Percentiles rank a stretch among this genome's conserved stretches.
phyloP scores from a whole-genome alignment of 2,888 invertebrate genomes.

The Dusona sp. region DNA sequence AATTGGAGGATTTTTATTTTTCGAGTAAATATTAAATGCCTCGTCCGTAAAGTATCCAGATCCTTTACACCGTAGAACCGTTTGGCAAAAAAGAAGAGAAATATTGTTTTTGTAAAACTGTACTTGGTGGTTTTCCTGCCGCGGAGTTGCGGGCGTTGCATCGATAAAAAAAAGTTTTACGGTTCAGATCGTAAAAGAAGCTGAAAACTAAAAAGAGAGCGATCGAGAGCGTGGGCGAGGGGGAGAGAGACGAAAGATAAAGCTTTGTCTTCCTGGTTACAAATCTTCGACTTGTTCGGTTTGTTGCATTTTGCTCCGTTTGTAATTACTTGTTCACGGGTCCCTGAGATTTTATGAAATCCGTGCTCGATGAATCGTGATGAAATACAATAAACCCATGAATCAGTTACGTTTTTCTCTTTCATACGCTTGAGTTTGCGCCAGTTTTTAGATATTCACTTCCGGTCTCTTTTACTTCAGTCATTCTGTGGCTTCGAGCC shows the following conservation, averaged over 20 bases:
- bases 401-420: slow-evolving; percentile 20
- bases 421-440: slow-evolving; percentile 1
- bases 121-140: slow-evolving; percentile 23
- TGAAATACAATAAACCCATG: slow-evolving; percentile 22
- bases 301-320: slow-evolving; percentile 30
- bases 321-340: slow-evolving; percentile 57
- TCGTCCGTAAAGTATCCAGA: neutral
- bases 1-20: neutral
- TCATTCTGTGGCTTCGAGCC: slow-evolving; percentile 2
- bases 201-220: slow-evolving; percentile 25
- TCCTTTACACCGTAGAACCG: neutral
- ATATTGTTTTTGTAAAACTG: slow-evolving; percentile 48
- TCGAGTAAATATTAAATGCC: neutral
- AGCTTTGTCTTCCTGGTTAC: slow-evolving; percentile 3
- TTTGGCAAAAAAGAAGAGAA: neutral
- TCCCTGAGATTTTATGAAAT: slow-evolving; percentile 41
- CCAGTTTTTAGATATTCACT: slow-evolving; percentile 47
- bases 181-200: slow-evolving; percentile 51
- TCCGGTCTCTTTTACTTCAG: slow-evolving; percentile 39
- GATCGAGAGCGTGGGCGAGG: neutral
- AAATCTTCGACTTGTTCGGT: slow-evolving; percentile 2
- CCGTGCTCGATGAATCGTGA: slow-evolving; percentile 64
- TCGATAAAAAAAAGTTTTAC: slow-evolving; percentile 59
- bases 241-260: neutral
- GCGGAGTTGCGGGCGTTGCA: slow-evolving; percentile 29